Percentiles rank a stretch among this genome's conserved stretches.
These are phyloP conservation scores for Lucinisca nassula DNA, from an alignment of 2,888 invertebrate species.

Conservation along the genomic window DNA sequence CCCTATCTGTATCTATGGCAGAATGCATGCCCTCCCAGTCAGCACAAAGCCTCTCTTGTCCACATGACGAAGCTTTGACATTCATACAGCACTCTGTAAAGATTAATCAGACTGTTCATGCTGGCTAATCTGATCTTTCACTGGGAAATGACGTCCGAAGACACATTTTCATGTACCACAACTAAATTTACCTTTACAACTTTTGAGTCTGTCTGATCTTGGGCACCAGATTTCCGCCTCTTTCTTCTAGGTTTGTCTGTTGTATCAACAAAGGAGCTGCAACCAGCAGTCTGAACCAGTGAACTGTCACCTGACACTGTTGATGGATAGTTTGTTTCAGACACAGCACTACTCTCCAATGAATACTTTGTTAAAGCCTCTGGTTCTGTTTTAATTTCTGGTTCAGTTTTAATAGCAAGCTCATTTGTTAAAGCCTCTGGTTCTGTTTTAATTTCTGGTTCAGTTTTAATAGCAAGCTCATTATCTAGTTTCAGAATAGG, in stretches of 20 bases:
- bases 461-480: slow-evolving; percentile 59
- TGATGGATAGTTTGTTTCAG: no score
- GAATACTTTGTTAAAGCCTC: slow-evolving; percentile 55
- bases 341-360: slow-evolving; percentile 40
- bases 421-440: neutral
- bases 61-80: no score
- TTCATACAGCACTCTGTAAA: no score
- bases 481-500: slow-evolving; percentile 64
- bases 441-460: slow-evolving; percentile 46
- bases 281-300: slow-evolving; percentile 73
- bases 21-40: no score
- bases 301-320: slow-evolving; percentile 19
- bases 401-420: no score
- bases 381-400: neutral
- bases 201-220: neutral
- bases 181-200: neutral
- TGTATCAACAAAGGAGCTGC: slow-evolving; percentile 67
- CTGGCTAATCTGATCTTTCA: no score
- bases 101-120: no score
- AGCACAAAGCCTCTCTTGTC: no score
- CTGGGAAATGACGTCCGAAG: no score
- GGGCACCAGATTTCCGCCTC: slow-evolving; percentile 43
- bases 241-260: slow-evolving; percentile 28
- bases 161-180: no score
- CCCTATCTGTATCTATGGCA: no score